Evolutionary conservation across 2,888 invertebrate species (phyloP).

Genomic region (Sphaeridia pumilis): DNA sequence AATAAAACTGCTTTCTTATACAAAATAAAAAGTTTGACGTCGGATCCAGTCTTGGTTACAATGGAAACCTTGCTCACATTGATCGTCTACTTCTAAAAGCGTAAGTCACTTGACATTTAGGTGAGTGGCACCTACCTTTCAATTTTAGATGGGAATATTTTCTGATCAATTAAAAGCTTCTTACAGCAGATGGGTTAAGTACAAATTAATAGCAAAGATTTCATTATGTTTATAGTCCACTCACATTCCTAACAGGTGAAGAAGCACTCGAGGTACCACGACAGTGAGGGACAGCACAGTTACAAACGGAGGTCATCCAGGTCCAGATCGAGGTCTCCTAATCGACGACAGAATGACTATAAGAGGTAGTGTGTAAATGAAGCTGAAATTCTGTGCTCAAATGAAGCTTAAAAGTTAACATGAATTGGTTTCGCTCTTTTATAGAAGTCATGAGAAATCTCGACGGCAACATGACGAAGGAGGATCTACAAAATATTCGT

Average conservation of each 20-base stretch:
- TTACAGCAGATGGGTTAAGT: constrained; percentile 6
- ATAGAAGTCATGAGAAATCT: constrained; percentile 1
- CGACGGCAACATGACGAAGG: constrained; percentile 4
- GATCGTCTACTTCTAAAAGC: constrained; percentile 6
- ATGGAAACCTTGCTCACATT: constrained; percentile 4
- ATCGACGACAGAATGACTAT: constrained; percentile 11
- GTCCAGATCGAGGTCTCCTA: constrained; percentile 9
- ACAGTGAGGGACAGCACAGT: neutral
- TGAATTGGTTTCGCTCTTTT: too few relatives aligned
- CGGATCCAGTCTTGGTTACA: constrained; percentile 11
- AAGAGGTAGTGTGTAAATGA: neutral
- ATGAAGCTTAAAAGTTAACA: too few relatives aligned
- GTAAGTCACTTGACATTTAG: constrained; percentile 8
- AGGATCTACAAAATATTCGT: constrained; percentile 6
- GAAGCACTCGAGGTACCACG: constrained; percentile 7
- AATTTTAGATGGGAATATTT: constrained; percentile 1
- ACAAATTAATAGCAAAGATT: neutral
- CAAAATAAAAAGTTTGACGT: constrained; percentile 20
- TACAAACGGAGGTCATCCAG: constrained; percentile 2
- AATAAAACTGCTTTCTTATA: constrained; percentile 16
- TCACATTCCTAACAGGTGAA: constrained; percentile 34
- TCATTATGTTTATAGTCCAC: constrained; percentile 22
- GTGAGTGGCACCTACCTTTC: constrained; percentile 13
- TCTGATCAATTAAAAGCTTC: constrained; percentile 20
- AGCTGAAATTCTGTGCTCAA: too few relatives aligned